Conservation (phyloP, 2,888 invertebrate genomes). For the Conistra vaccinii region DNA sequence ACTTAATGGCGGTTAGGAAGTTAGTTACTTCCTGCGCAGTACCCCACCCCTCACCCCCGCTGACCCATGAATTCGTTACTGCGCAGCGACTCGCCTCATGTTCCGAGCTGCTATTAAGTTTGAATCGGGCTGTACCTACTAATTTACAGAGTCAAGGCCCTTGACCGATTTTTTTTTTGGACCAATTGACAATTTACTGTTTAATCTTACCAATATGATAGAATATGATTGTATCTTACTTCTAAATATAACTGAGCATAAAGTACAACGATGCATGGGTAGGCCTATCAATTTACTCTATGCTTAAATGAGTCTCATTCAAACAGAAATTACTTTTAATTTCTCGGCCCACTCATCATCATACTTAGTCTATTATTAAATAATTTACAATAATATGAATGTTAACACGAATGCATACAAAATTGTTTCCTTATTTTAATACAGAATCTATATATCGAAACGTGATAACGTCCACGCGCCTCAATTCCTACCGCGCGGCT, state of each 20-base stretch:
- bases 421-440: slow-evolving; percentile 73
- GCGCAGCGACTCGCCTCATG: no score
- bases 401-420: slow-evolving; percentile 86
- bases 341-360: slow-evolving; percentile 76
- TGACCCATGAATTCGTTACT: no score
- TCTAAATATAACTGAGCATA: slow-evolving; percentile 89
- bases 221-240: slow-evolving; percentile 74
- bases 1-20: no score
- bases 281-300: slow-evolving; percentile 75
- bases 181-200: slow-evolving; percentile 55
- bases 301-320: slow-evolving; percentile 72
- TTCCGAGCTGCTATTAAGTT: no score
- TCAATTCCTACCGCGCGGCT: slow-evolving; percentile 70
- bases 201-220: slow-evolving; percentile 61
- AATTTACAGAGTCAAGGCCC: slow-evolving; percentile 46
- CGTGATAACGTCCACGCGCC: slow-evolving; percentile 67
- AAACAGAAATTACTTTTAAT: slow-evolving; percentile 70
- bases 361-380: slow-evolving; percentile 81
- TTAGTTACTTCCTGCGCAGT: no score
- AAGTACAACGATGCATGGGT: slow-evolving; percentile 83
- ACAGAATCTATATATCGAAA: slow-evolving; percentile 67
- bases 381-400: slow-evolving; percentile 87
- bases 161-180: slow-evolving; percentile 58
- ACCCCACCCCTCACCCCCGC: no score
- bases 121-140: no score